Evolutionary conservation across 1,140 invertebrate species (phyloP), one percentile per base, ranked within the genome.

Genomic region (Rhopalosiphum maidis): DNA sequence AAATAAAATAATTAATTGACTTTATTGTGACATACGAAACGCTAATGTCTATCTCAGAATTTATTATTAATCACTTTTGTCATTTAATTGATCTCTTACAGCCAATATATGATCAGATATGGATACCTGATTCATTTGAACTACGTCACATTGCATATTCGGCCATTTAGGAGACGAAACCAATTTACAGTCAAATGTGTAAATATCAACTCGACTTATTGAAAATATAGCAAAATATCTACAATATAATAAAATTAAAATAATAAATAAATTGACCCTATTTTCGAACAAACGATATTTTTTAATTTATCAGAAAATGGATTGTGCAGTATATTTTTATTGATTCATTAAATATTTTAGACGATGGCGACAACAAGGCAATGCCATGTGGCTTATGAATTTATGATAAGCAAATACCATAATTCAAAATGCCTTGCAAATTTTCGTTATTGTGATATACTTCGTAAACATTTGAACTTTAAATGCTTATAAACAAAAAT

Each of bases 201-300:
- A 98, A 18, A 99, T 95, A 94, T 97, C 97, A 5, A 98, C 95
- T 86, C 96, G 96, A 77, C 96, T 96, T 94, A 96, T 96, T 95
- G 99, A 98, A 18, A 98, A 97, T 48, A 99, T 94, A 93, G 98
- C 95, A 94, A 99, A 97, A 95, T 98, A 97, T 95, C 98, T 98
- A 94, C 41, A 96, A 37, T 5, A n/a, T 15, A 68, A 77, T 15
- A n/a, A 15, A 5, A 77, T 77, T 21, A 68, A 77, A 77, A 77
- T n/a, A 6, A 77, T 77, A 18, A 77, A 4, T n/a, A 77, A 77
- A 77, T 77, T 77, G 18, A 18, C 4, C 60, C 9, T 22, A n/a
- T 15, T 77, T 77, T 77, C 15, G 5, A 77, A 77, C 30, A 77
- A 77, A 60, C 25, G 9, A 60, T 30, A 15, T 77, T 6, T 68